These are phyloP conservation scores for Cheirogaleus major DNA, from an alignment of 2,797 vertebrate species.

Conservation along the genomic window DNA sequence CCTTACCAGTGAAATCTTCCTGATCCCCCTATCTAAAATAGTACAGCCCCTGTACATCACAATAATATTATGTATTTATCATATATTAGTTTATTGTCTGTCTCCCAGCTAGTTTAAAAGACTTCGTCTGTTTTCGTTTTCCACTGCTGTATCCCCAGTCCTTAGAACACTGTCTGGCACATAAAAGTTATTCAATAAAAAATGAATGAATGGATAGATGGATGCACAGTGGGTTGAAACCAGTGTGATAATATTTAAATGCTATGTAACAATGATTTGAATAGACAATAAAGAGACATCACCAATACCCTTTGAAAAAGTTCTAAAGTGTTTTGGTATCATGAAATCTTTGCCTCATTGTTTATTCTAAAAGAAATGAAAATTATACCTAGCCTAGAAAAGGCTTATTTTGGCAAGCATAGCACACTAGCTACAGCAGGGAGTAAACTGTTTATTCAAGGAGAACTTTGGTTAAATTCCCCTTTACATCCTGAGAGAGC, in stretches of 20 bases:
- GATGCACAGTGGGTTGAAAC: neutral
- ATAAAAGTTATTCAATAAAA: slow-evolving; percentile 26
- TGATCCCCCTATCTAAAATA: neutral
- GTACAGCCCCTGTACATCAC: neutral
- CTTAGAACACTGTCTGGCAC: slow-evolving; percentile 4
- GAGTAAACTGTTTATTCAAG: slow-evolving; percentile 22
- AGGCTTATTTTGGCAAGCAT: slow-evolving; percentile 35
- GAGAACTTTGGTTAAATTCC: slow-evolving; percentile 1
- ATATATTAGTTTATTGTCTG: neutral
- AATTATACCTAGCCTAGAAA: slow-evolving; percentile 21
- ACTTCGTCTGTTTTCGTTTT: neutral
- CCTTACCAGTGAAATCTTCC: neutral
- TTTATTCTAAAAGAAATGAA: slow-evolving; percentile 33
- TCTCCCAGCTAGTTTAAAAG: slow-evolving; percentile 5
- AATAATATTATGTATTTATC: slow-evolving; percentile 5
- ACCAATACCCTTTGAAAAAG: slow-evolving; percentile 25
- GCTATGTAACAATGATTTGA: neutral
- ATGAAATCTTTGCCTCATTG: neutral
- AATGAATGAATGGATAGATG: neutral
- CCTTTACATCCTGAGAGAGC: slow-evolving; percentile 3
- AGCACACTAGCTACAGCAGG: slow-evolving; percentile 17
- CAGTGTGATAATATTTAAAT: neutral
- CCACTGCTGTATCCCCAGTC: neutral
- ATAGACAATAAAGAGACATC: neutral
- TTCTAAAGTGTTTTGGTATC: slow-evolving; percentile 8